Evolutionary conservation across 2,888 invertebrate genomes (phyloP).

Genomic region (Pandemis cinnamomeana): DNA sequence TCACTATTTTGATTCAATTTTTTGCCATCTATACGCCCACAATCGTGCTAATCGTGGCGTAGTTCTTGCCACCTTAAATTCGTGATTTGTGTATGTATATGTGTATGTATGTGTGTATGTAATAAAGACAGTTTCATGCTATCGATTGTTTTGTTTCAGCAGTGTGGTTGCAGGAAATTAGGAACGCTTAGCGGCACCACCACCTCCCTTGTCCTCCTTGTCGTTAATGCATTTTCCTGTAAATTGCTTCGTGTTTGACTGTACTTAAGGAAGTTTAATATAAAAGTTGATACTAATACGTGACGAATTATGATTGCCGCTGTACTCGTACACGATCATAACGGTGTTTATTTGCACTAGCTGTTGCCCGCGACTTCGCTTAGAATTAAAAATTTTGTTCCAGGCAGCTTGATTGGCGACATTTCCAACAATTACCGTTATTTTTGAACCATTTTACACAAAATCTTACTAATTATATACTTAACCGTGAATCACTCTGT

Average conservation of each 20-base stretch:
- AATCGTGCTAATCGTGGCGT: too few relatives aligned
- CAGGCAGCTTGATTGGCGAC: too few relatives aligned
- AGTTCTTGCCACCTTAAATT: too few relatives aligned
- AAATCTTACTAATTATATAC: too few relatives aligned
- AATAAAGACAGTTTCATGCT: not conserved
- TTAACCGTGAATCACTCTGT: too few relatives aligned
- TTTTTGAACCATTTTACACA: too few relatives aligned
- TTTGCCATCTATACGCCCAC: too few relatives aligned
- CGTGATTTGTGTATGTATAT: not conserved
- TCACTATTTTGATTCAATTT: too few relatives aligned
- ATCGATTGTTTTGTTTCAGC: not conserved
- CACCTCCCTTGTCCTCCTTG: not conserved
- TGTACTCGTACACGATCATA: not conserved
- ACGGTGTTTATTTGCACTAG: not conserved
- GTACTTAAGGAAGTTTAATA: constrained; percentile 22
- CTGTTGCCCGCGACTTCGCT: too few relatives aligned
- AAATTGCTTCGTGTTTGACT: constrained; percentile 27
- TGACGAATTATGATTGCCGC: not conserved
- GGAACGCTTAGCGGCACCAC: not conserved
- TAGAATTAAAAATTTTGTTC: too few relatives aligned
- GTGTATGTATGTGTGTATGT: too few relatives aligned
- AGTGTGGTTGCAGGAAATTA: constrained; percentile 16
- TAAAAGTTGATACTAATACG: not conserved
- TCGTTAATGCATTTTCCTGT: constrained; percentile 26
- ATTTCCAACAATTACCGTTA: too few relatives aligned